Base-by-base conservation (phyloP, 1,140 invertebrate genomes). In the Zaprionus africanus region DNA sequence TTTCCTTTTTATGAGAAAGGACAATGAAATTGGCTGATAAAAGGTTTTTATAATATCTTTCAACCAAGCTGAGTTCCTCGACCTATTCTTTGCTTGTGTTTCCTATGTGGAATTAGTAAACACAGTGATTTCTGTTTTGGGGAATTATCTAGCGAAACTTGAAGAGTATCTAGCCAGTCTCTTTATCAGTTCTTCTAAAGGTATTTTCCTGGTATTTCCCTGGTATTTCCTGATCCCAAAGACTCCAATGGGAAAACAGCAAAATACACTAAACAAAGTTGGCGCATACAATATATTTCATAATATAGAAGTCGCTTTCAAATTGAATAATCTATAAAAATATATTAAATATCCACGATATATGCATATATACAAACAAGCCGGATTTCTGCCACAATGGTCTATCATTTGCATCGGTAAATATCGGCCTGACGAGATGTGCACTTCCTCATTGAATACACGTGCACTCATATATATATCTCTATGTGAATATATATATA, bases 361-460 rank as follows among this genome's bases (percentile, higher is more conserved):
- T 61, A 61, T 43, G 38, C 13, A 28, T 59, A 61, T 43, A 41
- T 43, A 31, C 15, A 22, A 31, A 43, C 34, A 65, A 54, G 63
- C 38, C 15, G 36, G 53, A 57, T 74, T 46, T 36, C 36, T 46
- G 49, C 64, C 34, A 61, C 57, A 56, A 68, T 70, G 65, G 57
- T 26, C 49, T 51, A 60, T 56, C 26, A 70, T 70, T 19, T 70
- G 56, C 15, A 54, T 67, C 31, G 70, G 69, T 74, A 74, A 78
- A 78, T 74, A 73, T 72, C 3, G 31, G 9, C 4, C 28, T 26
- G 4, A 5, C 6, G 22, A 22, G 22, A 22, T 22, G 0, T 22
- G 9, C 2, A 26, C 28, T 58, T 58, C 31, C 56, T 38, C 5
- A 53, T 56, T 43, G 38, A 22, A 34, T 5, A 69, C 41, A 58